phyloP scores from a whole-genome alignment of 2,888 invertebrate genomes.

The Drosophila anomalata region DNA sequence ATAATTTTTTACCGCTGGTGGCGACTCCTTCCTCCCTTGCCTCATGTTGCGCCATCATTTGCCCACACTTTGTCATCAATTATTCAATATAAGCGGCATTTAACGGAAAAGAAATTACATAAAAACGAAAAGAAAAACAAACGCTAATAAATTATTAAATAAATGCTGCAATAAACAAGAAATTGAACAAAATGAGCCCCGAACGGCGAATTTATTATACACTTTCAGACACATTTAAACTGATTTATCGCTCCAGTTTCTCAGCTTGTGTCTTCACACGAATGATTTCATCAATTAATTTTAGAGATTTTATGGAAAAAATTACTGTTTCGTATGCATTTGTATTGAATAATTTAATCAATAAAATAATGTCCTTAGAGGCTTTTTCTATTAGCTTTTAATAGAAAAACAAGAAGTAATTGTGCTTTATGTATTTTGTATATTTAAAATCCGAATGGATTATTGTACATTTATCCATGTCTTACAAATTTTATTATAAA shows the following conservation, averaged over 20 bases:
- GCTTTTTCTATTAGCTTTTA: too few relatives aligned
- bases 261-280: background rate
- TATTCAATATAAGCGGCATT: constrained; percentile 62
- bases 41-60: constrained; percentile 61
- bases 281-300: background rate
- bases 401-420: too few relatives aligned
- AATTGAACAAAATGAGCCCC: constrained; percentile 15
- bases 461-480: background rate
- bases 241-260: background rate
- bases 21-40: constrained; percentile 28
- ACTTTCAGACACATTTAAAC: constrained; percentile 8
- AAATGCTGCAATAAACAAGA: constrained; percentile 66
- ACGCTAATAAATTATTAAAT: constrained; percentile 66
- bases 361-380: too few relatives aligned
- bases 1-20: constrained; percentile 26
- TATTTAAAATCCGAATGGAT: too few relatives aligned
- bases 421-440: too few relatives aligned
- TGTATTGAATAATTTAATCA: background rate
- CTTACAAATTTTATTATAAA: background rate
- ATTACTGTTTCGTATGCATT: background rate
- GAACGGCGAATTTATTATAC: constrained; percentile 13
- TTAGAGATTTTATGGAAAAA: too few relatives aligned
- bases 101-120: constrained; percentile 59
- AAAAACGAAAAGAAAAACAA: constrained; percentile 53
- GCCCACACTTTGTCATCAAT: constrained; percentile 64